These are phyloP conservation scores for Norana najaformis DNA, from an alignment of 2,888 invertebrate genomes.

Conservation along the genomic window DNA sequence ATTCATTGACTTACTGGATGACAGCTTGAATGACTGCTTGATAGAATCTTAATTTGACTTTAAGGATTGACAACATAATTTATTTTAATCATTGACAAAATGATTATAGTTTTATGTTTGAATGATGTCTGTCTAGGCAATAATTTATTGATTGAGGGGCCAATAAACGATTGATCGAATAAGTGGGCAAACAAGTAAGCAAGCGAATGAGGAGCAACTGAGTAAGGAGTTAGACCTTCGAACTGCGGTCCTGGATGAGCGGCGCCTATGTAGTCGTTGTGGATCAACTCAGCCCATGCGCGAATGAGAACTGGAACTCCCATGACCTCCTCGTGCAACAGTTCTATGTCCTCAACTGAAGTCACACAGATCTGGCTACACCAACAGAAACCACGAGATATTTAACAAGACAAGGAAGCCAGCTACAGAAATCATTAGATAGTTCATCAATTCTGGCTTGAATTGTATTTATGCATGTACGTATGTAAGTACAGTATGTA, in stretches of 20 bases:
- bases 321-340: slow-evolving; percentile 36
- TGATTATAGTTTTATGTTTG: neutral
- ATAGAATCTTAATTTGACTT: no score
- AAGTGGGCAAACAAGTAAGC: neutral
- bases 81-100: neutral
- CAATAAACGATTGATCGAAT: neutral
- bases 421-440: neutral
- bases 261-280: slow-evolving; percentile 37
- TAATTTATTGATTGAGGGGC: neutral
- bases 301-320: slow-evolving; percentile 31
- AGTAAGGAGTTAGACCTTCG: slow-evolving; percentile 15
- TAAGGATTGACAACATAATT: neutral
- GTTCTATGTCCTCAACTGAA: slow-evolving; percentile 34
- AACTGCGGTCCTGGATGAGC: slow-evolving; percentile 33
- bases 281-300: slow-evolving; percentile 32
- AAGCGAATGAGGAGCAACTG: neutral
- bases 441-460: no score
- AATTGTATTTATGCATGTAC: no score
- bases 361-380: slow-evolving; percentile 33
- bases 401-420: neutral
- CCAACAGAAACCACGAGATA: neutral
- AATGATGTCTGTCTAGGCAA: neutral
- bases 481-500: no score
- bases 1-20: neutral
- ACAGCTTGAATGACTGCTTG: neutral